phyloP scores from a whole-genome alignment of 2,797 vertebrate species.

The Dendrocincla fuliginosa region DNA sequence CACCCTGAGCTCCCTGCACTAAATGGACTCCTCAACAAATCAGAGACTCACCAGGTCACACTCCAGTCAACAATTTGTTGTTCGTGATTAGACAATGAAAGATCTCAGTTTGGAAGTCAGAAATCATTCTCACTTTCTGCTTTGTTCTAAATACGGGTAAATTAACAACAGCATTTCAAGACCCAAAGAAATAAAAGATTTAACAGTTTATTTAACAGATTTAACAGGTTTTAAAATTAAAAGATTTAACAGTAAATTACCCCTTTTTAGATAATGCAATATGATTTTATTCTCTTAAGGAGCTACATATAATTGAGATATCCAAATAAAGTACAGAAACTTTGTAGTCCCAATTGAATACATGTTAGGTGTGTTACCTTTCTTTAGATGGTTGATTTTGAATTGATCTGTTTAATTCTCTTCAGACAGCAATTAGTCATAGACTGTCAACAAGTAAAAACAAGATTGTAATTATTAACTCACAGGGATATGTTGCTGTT shows the following conservation, averaged over 20 bases:
- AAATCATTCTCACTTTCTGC: neutral
- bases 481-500: neutral
- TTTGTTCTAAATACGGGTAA: neutral
- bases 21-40: neutral
- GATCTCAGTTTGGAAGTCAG: neutral
- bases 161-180: neutral
- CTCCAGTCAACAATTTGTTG: neutral
- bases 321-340: neutral
- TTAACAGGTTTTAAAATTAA: neutral
- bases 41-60: neutral
- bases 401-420: constrained; percentile 44
- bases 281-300: neutral
- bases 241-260: neutral
- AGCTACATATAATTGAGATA: neutral
- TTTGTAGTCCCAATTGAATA: neutral
- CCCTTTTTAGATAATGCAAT: neutral
- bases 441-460: constrained; percentile 59
- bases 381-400: constrained; percentile 15
- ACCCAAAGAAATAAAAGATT: neutral
- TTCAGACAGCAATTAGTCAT: constrained; percentile 61
- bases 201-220: neutral
- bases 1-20: neutral
- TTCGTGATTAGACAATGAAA: neutral
- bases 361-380: neutral
- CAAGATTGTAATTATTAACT: constrained; percentile 57